A percentile compares a stretch with the other conserved stretches of the same genome.
Conservation (phyloP, 2,797 vertebrate genomes). For the Anniella stebbinsi region DNA sequence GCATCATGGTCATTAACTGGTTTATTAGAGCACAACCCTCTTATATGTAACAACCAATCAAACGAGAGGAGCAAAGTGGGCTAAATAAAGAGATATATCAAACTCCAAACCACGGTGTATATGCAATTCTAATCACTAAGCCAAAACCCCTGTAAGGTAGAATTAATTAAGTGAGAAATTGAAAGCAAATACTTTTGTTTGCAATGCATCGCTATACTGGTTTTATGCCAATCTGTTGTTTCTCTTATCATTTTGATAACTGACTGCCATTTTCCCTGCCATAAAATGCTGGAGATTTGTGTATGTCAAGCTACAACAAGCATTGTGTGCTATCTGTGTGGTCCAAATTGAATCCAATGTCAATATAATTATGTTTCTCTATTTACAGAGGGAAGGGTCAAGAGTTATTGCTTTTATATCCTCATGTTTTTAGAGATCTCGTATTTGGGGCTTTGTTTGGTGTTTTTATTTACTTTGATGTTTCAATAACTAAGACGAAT, state of each 20-base stretch:
- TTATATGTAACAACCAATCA: no score
- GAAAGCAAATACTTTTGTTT: conserved; percentile 25
- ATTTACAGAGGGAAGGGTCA: conserved; percentile 65
- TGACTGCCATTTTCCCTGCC: conserved; percentile 56
- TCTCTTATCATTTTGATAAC: conserved; percentile 58
- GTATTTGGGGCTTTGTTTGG: conserved; percentile 61
- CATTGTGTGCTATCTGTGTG: conserved; percentile 57
- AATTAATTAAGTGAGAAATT: not conserved
- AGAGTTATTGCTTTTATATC: conserved; percentile 57
- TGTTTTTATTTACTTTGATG: conserved; percentile 53
- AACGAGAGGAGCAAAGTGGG: not conserved
- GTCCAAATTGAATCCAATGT: conserved; percentile 66
- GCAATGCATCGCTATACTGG: conserved; percentile 15
- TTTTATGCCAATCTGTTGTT: conserved; percentile 50
- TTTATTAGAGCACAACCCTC: not conserved
- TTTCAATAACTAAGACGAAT: conserved; percentile 64
- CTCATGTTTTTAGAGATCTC: conserved; percentile 66
- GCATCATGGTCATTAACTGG: not conserved
- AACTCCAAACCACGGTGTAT: not conserved
- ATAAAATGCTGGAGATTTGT: conserved; percentile 46
- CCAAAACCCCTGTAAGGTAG: not conserved
- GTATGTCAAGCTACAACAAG: conserved; percentile 65
- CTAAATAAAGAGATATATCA: not conserved
- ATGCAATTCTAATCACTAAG: conserved; percentile 1
- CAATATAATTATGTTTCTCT: conserved; percentile 64